Evolutionary conservation across 2,888 invertebrate genomes (phyloP).

Genomic region (Tholera decimalis): DNA sequence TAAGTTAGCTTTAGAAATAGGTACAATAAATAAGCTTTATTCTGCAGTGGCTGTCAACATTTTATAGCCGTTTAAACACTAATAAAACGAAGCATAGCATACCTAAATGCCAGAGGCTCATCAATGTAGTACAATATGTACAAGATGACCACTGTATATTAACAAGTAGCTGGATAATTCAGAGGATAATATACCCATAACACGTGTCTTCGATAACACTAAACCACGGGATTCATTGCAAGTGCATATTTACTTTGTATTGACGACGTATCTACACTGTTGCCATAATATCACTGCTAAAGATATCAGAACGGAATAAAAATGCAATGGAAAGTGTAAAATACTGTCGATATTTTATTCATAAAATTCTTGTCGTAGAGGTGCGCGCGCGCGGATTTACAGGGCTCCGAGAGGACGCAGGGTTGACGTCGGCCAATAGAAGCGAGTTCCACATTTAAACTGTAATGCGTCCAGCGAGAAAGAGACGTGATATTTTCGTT

Average conservation of each 20-base stretch:
- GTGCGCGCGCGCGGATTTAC: slow-evolving; percentile 73
- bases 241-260: slow-evolving; percentile 75
- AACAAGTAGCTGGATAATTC: slow-evolving; percentile 61
- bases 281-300: slow-evolving; percentile 78
- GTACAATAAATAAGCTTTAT: slow-evolving; percentile 59
- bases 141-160: slow-evolving; percentile 68
- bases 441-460: slow-evolving; percentile 79
- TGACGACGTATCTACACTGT: slow-evolving; percentile 79
- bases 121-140: slow-evolving; percentile 35
- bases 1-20: slow-evolving; percentile 37
- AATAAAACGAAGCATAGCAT: slow-evolving; percentile 41
- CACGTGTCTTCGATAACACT: slow-evolving; percentile 72
- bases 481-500: slow-evolving; percentile 71
- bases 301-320: slow-evolving; percentile 79
- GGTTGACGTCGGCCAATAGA: slow-evolving; percentile 75
- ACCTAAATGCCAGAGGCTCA: slow-evolving; percentile 45
- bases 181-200: slow-evolving; percentile 75
- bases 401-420: slow-evolving; percentile 64
- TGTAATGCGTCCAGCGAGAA: slow-evolving; percentile 71
- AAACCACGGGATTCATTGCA: slow-evolving; percentile 84
- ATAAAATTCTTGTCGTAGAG: slow-evolving; percentile 70
- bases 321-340: slow-evolving; percentile 75
- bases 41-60: slow-evolving; percentile 56
- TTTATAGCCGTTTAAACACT: slow-evolving; percentile 60
- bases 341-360: slow-evolving; percentile 81